phyloP scores from a whole-genome alignment of 2,113 vertebrate species.

The Pomatorhinus ruficollis region DNA sequence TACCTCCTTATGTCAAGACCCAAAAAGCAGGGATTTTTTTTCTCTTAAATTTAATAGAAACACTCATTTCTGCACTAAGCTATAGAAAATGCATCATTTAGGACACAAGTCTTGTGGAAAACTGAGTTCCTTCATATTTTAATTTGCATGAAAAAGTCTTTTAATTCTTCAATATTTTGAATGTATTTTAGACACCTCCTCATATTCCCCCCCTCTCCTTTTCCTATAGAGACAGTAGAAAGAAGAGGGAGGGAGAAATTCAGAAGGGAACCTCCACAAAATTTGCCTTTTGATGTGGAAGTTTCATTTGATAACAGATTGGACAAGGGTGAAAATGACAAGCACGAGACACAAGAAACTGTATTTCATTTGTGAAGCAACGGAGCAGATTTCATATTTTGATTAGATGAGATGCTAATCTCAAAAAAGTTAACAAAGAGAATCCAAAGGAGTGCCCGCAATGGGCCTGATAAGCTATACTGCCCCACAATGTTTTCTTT shows the following conservation, averaged over 20 bases:
- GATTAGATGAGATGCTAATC: neutral
- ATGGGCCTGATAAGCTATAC: neutral
- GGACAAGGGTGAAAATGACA: neutral
- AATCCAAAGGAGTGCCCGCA: neutral
- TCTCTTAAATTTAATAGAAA: neutral
- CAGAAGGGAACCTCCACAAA: neutral
- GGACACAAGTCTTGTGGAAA: neutral
- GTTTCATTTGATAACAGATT: neutral
- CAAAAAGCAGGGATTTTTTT: neutral
- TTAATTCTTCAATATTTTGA: neutral
- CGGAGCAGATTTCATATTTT: neutral
- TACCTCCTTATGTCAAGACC: neutral
- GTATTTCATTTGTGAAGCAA: neutral
- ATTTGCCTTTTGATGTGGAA: neutral
- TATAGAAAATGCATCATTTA: neutral
- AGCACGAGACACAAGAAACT: neutral
- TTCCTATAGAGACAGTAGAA: neutral
- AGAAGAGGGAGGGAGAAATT: neutral
- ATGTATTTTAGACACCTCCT: neutral
- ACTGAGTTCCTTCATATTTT: neutral
- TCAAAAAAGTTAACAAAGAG: neutral
- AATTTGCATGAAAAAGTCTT: neutral
- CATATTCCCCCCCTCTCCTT: rapidly evolving
- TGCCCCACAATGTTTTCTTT: neutral
- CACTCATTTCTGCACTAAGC: neutral